These are phyloP conservation scores for Tetragnatha montana DNA, from an alignment of 2,888 invertebrate species.

Conservation along the genomic window DNA sequence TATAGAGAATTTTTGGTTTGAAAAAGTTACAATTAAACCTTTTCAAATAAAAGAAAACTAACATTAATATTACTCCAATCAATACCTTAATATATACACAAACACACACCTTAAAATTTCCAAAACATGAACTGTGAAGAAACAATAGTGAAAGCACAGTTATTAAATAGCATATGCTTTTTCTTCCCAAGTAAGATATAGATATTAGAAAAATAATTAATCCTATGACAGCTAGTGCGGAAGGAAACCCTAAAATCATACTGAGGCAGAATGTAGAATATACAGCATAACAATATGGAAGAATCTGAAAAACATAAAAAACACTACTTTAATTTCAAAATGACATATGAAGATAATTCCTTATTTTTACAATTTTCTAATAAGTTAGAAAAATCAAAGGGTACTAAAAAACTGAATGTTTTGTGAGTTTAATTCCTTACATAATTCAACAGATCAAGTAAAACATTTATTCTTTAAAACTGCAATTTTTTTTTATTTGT, in stretches of 20 bases:
- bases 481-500: too few relatives aligned
- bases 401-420: too few relatives aligned
- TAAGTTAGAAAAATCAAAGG: conserved; percentile 76
- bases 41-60: not conserved
- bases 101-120: conserved; percentile 35
- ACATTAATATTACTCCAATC: not conserved
- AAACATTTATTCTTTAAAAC: too few relatives aligned
- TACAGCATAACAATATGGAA: not conserved
- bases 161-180: conserved; percentile 32
- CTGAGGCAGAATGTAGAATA: not conserved
- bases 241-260: conserved; percentile 78
- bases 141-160: conserved; percentile 29
- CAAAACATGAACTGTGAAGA: conserved; percentile 24
- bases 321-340: not conserved
- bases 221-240: conserved; percentile 78
- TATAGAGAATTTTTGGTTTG: too few relatives aligned
- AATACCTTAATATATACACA: not conserved
- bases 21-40: too few relatives aligned
- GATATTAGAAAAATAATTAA: conserved; percentile 7
- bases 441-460: too few relatives aligned
- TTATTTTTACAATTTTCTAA: not conserved
- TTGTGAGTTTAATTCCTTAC: too few relatives aligned
- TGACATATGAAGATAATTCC: not conserved
- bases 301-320: not conserved
- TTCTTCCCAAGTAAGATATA: conserved; percentile 4